A percentile compares a stretch with the other conserved stretches of the same genome.
These are phyloP conservation scores for Xyrichtys novacula DNA, from an alignment of 2,797 vertebrate species.

Conservation along the genomic window DNA sequence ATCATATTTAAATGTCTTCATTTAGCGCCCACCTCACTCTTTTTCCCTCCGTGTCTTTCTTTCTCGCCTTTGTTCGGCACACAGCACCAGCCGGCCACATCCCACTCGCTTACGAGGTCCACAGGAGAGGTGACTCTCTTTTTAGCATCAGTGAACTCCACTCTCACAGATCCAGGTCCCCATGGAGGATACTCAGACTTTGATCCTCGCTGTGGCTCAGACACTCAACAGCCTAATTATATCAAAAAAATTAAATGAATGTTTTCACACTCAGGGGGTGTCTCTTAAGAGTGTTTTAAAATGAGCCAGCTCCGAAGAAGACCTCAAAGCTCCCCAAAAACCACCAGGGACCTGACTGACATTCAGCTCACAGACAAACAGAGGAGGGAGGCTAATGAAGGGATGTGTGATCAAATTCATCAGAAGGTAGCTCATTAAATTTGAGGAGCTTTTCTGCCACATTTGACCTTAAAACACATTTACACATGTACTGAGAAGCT, in stretches of 20 bases:
- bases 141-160: constrained; percentile 45
- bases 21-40: constrained; percentile 38
- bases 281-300: constrained; percentile 25
- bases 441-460: no score
- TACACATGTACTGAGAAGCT: no score
- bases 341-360: constrained; percentile 20
- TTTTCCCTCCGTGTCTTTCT: background rate
- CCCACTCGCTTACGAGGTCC: constrained; percentile 34
- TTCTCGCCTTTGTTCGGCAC: constrained; percentile 24
- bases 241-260: constrained; percentile 14
- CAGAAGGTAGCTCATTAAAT: background rate
- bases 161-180: constrained; percentile 25
- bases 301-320: constrained; percentile 46
- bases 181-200: constrained; percentile 28
- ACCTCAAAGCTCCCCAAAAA: constrained; percentile 30
- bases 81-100: constrained; percentile 26
- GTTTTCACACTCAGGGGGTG: constrained; percentile 19
- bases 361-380: constrained; percentile 35
- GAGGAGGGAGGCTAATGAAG: background rate
- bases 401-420: constrained; percentile 12
- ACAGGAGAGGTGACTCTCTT: constrained; percentile 36
- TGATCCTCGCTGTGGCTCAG: constrained; percentile 44
- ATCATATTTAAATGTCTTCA: constrained; percentile 66
- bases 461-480: no score
- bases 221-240: constrained; percentile 54